Percentiles rank a stretch among this genome's conserved stretches.
Conservation (phyloP, 1,140 invertebrate genomes). For the Zaprionus ghesquierei region DNA sequence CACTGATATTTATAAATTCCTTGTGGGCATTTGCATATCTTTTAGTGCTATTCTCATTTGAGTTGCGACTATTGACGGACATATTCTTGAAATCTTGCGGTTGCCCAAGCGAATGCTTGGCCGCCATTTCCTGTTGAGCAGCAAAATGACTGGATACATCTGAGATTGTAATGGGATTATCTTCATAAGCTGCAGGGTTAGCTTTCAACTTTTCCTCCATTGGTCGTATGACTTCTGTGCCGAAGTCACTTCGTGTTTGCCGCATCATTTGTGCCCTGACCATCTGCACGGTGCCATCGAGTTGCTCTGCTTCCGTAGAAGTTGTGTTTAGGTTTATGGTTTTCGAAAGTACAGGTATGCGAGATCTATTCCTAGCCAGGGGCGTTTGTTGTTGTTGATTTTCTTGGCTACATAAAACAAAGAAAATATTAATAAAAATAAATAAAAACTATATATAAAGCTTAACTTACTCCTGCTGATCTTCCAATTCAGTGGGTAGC, state of each 20-base stretch:
- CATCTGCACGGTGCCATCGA: slow-evolving; percentile 37
- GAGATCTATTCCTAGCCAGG: background rate
- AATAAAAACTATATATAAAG: background rate
- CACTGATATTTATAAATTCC: slow-evolving; percentile 48
- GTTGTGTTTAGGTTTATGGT: background rate
- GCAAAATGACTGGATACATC: slow-evolving; percentile 56
- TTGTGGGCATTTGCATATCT: slow-evolving; percentile 32
- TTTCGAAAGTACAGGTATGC: slow-evolving; percentile 17
- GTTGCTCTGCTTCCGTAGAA: slow-evolving; percentile 4
- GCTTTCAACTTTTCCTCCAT: slow-evolving; percentile 8
- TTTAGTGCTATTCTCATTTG: slow-evolving; percentile 39
- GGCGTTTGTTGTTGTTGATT: background rate
- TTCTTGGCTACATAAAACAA: background rate
- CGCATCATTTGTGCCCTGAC: slow-evolving; percentile 23
- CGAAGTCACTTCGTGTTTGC: slow-evolving; percentile 5
- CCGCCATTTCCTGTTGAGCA: slow-evolving; percentile 7
- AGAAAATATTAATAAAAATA: background rate
- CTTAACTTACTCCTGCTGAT: slow-evolving; percentile 3
- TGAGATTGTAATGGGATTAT: slow-evolving; percentile 57
- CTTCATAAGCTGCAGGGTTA: slow-evolving; percentile 12
- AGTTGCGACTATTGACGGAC: slow-evolving; percentile 21
- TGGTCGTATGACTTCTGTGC: background rate
- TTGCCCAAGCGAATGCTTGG: background rate
- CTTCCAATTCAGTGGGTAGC: background rate
- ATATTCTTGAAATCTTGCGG: slow-evolving; percentile 6